A percentile compares a stretch with the other conserved stretches of the same genome.
phyloP scores from a whole-genome alignment of 2,797 vertebrate species.

The Peromyscus eremicus region DNA sequence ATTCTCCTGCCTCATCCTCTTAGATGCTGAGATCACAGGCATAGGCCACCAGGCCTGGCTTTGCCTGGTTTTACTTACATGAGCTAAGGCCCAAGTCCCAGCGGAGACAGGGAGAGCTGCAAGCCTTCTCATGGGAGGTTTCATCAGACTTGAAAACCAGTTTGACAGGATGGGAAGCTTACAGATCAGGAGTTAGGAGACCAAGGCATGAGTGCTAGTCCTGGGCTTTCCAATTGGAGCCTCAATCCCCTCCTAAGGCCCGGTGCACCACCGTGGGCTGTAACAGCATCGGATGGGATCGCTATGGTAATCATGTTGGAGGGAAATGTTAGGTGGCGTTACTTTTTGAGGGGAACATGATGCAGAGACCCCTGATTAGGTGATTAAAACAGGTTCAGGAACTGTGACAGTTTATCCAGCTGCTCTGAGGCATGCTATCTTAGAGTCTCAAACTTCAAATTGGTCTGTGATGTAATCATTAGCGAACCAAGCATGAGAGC shows the following conservation, averaged over 20 bases:
- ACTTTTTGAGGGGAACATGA: slow-evolving; percentile 23
- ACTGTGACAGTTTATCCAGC: neutral
- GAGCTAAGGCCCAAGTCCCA: neutral
- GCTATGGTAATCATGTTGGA: no score
- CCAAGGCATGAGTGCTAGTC: neutral
- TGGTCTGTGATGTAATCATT: neutral
- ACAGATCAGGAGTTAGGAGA: neutral
- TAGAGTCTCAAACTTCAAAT: slow-evolving; percentile 3
- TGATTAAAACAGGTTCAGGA: slow-evolving; percentile 24
- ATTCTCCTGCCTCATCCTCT: neutral
- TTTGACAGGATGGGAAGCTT: neutral
- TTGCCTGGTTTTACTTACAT: neutral
- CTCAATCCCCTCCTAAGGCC: neutral
- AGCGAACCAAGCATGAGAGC: neutral
- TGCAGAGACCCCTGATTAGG: neutral
- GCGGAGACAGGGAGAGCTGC: neutral
- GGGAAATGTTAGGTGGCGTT: neutral
- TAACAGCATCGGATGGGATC: neutral
- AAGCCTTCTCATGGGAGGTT: neutral
- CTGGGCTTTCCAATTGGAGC: neutral
- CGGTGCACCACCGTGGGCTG: neutral
- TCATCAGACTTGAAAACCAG: neutral
- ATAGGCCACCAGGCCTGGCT: neutral
- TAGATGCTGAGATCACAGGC: neutral
- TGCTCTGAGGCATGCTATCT: neutral